Percentiles rank a stretch among this genome's conserved stretches.
phyloP scores from a whole-genome alignment of 2,797 vertebrate species.

The Caiman crocodilus region DNA sequence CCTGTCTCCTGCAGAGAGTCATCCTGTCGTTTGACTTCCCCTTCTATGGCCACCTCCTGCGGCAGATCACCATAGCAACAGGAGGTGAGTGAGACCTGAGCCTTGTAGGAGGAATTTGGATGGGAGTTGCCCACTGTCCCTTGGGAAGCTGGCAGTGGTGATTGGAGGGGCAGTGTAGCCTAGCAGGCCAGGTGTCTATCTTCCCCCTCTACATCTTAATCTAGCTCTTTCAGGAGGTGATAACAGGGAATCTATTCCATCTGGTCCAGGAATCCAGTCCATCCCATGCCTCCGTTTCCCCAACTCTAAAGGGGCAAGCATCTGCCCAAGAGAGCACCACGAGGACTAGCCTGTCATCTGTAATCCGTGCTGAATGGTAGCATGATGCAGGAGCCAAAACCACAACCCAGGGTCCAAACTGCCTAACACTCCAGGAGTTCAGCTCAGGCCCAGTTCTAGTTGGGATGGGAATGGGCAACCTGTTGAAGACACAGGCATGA shows the following conservation, averaged over 20 bases:
- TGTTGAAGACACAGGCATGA: accelerated
- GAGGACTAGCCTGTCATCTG: background rate
- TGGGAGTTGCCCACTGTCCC: background rate
- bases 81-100: constrained; percentile 84
- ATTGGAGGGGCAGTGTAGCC: background rate
- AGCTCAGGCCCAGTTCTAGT: accelerated
- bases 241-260: no score
- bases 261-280: no score
- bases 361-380: background rate
- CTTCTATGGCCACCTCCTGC: constrained; percentile 94
- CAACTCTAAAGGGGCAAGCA: background rate
- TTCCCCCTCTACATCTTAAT: background rate
- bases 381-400: background rate
- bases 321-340: background rate
- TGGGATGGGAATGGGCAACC: accelerated
- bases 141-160: background rate
- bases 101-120: background rate
- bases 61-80: constrained; percentile 95
- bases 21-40: constrained; percentile 95
- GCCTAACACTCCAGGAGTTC: background rate
- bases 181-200: background rate
- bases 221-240: background rate
- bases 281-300: background rate
- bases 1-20: constrained; percentile 84
- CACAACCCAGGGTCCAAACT: background rate